Conservation (phyloP, 2,888 invertebrate species). For the Eristalis pertinax region DNA sequence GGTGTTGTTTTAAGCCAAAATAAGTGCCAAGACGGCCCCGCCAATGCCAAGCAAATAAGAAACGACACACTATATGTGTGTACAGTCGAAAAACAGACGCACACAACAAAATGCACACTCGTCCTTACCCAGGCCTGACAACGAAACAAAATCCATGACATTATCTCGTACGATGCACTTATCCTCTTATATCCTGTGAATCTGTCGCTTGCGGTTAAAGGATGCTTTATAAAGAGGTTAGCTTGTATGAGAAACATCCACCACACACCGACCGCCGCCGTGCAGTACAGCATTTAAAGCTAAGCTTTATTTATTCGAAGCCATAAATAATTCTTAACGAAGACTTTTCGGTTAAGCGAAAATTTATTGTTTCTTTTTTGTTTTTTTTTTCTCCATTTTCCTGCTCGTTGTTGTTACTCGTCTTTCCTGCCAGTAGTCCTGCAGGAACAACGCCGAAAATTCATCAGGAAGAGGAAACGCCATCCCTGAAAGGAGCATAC, state of each 20-base stretch:
- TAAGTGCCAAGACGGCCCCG: slow-evolving; percentile 1
- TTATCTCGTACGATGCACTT: slow-evolving; percentile 70
- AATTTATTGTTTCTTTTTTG: slow-evolving; percentile 61
- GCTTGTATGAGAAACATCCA: slow-evolving; percentile 65
- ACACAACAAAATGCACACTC: neutral
- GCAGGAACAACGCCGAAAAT: slow-evolving; percentile 48
- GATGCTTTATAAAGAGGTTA: slow-evolving; percentile 71
- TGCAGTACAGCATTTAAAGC: slow-evolving; percentile 73
- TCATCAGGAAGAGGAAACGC: slow-evolving; percentile 53
- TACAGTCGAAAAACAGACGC: neutral
- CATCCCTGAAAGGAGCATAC: slow-evolving; percentile 17
- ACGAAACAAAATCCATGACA: slow-evolving; percentile 67
- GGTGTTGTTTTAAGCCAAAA: neutral
- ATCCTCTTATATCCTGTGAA: slow-evolving; percentile 71
- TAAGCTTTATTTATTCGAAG: slow-evolving; percentile 76
- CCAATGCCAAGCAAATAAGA: slow-evolving; percentile 37
- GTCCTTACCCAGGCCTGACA: slow-evolving; percentile 6
- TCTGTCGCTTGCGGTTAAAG: slow-evolving; percentile 70
- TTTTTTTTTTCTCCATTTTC: neutral
- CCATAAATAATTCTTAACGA: slow-evolving; percentile 76
- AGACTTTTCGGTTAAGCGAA: slow-evolving; percentile 71
- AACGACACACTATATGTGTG: neutral
- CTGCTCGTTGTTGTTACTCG: too few relatives aligned
- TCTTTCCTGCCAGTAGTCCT: slow-evolving; percentile 31
- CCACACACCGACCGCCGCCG: slow-evolving; percentile 53